Evolutionary conservation across 2,113 vertebrate species (phyloP), one percentile per base, ranked within the genome.

Genomic region (Scartelaos histophorus): DNA sequence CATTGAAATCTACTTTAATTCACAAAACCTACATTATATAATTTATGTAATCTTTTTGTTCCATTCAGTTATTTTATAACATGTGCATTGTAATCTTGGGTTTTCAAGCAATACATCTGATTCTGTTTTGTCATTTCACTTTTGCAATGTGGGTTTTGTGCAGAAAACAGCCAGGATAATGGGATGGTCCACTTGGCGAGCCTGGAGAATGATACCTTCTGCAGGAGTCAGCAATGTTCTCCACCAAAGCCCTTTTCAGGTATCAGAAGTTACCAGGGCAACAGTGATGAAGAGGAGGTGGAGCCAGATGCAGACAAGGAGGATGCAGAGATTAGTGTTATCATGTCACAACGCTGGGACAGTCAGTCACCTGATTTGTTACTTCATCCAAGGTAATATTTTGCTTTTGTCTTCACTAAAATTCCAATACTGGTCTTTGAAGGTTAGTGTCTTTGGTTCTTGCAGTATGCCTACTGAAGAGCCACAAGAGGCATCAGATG

Each of bases 271-370:
- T 95, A 94, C 83, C 91, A 87, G 71, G 96, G 94, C 83, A 98
- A 99, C 90, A 99, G 98, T 66, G 98, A 99, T 67, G 97, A 99
- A 85, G 98, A 99, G 92, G 97, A 99, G 92, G 97, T 94, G 22
- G 94, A 88, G 49, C 98, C 96, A 47, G 95, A 95, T 75, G 87
- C 94, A 24, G 95, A 98, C 83, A 94, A 93, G 81, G 94, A 97
- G 67, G 98, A 99, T 86, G 94, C 95, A 49, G 96, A 98, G 79
- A 94, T 99, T 73, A 99, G 97, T 85, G 78, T 96, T 80, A 67
- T 97, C 22, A 99, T 99, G 98, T 98, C 98, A 66, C 97, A 99
- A 69, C 94, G 94, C 70, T 99, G 98, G 98, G 98, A 99, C 88
- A 93, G 65, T 65, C 92, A 92, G 80, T 69, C 88, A 75, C 87